Evolutionary conservation across 2,888 invertebrate genomes (phyloP).

Genomic region (Drosophila picticornis): DNA sequence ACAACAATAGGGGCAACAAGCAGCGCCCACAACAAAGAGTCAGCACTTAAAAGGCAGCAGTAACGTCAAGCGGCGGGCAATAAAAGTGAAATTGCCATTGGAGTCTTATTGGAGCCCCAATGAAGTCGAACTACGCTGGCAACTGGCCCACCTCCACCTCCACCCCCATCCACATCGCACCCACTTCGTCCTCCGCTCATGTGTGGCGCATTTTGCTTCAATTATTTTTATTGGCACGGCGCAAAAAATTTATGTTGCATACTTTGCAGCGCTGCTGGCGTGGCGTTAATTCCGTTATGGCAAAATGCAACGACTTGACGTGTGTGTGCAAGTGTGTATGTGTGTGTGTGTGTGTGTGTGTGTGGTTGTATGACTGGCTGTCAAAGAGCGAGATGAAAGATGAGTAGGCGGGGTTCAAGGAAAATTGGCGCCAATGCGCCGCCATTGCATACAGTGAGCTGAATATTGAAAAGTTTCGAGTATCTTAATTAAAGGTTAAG

Average conservation of each 20-base stretch:
- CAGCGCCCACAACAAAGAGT: slow-evolving; percentile 63
- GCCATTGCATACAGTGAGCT: slow-evolving; percentile 60
- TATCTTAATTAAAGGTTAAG: slow-evolving; percentile 78
- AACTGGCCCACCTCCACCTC: not conserved
- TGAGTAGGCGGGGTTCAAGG: slow-evolving; percentile 7
- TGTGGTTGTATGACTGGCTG: slow-evolving; percentile 14
- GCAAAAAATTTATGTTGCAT: slow-evolving; percentile 76
- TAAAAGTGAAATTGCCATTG: slow-evolving; percentile 72
- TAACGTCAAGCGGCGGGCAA: slow-evolving; percentile 58
- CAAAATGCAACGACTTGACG: slow-evolving; percentile 70
- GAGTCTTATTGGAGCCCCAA: slow-evolving; percentile 58
- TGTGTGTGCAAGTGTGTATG: slow-evolving; percentile 25
- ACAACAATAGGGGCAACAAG: slow-evolving; percentile 25
- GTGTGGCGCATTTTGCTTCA: slow-evolving; percentile 63
- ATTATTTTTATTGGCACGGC: slow-evolving; percentile 76
- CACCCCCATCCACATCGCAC: not conserved
- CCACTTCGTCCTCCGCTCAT: slow-evolving; percentile 5
- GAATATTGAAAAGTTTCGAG: slow-evolving; percentile 77
- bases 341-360: slow-evolving; percentile 7
- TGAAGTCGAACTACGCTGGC: slow-evolving; percentile 39
- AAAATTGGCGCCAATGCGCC: slow-evolving; percentile 57
- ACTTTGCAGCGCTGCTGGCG: slow-evolving; percentile 67
- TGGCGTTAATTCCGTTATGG: slow-evolving; percentile 77
- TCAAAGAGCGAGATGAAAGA: slow-evolving; percentile 12
- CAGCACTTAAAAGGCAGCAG: slow-evolving; percentile 58